Evolutionary conservation across 1,140 invertebrate species (phyloP), one percentile per base, ranked within the genome.

Genomic region (Drosophila watanabei): DNA sequence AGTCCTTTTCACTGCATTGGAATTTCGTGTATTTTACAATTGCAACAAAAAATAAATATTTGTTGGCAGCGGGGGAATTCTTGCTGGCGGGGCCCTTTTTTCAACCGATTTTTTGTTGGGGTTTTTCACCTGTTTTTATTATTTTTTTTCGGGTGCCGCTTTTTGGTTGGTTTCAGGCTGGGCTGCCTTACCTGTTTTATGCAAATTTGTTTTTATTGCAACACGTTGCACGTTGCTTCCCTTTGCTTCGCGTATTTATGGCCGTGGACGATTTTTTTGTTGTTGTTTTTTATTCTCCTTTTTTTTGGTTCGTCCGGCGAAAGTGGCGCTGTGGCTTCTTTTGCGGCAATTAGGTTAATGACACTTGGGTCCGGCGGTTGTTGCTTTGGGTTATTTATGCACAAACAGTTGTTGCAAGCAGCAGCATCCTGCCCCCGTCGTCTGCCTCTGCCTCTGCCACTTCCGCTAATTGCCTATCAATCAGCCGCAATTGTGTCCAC

Each of bases 181-280:
- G 52, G 20, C 20, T 39, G 62, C 51, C 83, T 86, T 79, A 91
- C 86, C 86, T 90, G 79, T 61, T 82, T 86, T 90, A 86, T 90
- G 86, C 75, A 86, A 90, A 91, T 90, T 79, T 79, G 68, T 49
- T 85, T 89, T 90, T 90, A 90, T 90, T 85, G 86, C 82, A 90
- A 90, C 86, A 90, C 86, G 86, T 90, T 90, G 86, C 86, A 82
- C 71, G 88, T 78, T 49, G 70, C 75, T 58, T 65, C 69, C 46
- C 78, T 39, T 69, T 45, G 64, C 33, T 11, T 35, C 37, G 32
- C 61, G 65, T 76, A 83, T 83, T 86, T 87, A 82, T 83, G 83
- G 79, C 54, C 49, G 58, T 43, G 51, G 65, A 66, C 28, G 33
- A 39, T 48, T 71, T 68, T 57, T 56, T 33, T 28, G 45, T 54